A percentile compares a stretch with the other conserved stretches of the same genome.
Conservation (phyloP, 2,113 vertebrate species). For the Dasyornis broadbenti region DNA sequence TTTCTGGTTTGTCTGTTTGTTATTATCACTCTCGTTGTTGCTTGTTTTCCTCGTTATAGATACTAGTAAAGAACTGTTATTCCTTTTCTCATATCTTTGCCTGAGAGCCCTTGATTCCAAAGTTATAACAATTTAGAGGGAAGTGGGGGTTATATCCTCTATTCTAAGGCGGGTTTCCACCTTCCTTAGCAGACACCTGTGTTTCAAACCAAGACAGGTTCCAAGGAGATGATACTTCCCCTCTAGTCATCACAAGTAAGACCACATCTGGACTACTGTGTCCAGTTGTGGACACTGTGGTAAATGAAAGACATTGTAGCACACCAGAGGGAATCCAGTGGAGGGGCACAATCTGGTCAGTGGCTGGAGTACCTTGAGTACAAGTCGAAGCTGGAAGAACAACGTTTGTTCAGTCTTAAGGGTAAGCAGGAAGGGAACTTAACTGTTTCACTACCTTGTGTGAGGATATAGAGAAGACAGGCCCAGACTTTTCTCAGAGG, state of each 20-base stretch:
- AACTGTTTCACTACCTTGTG: background rate
- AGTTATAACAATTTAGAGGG: no score
- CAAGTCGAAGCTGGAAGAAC: background rate
- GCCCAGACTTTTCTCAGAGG: background rate
- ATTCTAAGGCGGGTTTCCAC: no score
- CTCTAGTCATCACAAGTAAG: background rate
- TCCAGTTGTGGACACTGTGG: background rate
- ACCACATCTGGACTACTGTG: background rate
- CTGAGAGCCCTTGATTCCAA: no score
- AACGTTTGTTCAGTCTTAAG: background rate
- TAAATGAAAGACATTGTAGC: background rate
- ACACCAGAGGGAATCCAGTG: background rate
- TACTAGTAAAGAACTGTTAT: no score
- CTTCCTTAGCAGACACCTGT: no score
- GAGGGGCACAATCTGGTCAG: background rate
- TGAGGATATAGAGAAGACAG: background rate
- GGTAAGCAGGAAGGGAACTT: background rate
- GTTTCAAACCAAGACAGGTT: no score
- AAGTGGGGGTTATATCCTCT: no score
- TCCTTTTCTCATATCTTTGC: no score
- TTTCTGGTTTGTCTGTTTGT: no score
- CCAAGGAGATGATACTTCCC: background rate
- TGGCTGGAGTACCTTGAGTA: accelerated
- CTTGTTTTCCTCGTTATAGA: no score
- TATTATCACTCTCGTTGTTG: no score